Conservation (phyloP, 1,140 invertebrate genomes). For the Tetragnatha versicolor region DNA sequence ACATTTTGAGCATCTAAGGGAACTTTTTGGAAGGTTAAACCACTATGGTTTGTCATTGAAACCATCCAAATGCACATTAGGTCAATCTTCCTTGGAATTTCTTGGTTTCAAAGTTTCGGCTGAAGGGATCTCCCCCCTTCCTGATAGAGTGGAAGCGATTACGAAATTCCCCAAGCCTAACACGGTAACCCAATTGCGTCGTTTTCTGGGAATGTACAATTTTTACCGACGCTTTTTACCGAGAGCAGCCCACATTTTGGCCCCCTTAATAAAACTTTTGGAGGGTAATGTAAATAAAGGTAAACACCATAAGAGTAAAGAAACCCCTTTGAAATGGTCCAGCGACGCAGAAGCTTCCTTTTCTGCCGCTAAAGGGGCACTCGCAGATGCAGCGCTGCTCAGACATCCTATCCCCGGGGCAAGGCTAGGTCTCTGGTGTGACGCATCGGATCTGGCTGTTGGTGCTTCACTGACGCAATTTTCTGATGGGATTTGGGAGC, state of each 20-base stretch:
- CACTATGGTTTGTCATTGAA: conserved; percentile 61
- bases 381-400: conserved; percentile 54
- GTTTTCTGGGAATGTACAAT: conserved; percentile 63
- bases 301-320: neutral
- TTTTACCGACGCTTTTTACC: conserved; percentile 60
- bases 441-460: conserved; percentile 41
- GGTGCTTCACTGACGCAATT: conserved; percentile 49
- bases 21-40: conserved; percentile 61
- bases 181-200: conserved; percentile 60
- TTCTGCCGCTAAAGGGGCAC: conserved; percentile 61
- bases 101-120: conserved; percentile 25
- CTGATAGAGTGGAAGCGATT: conserved; percentile 30
- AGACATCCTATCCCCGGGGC: conserved; percentile 36
- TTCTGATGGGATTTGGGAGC: neutral
- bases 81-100: conserved; percentile 2
- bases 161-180: conserved; percentile 57
- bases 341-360: conserved; percentile 60
- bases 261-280: neutral
- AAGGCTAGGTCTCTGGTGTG: conserved; percentile 33
- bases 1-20: conserved; percentile 62
- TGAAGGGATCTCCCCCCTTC: conserved; percentile 23
- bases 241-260: conserved; percentile 18
- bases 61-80: conserved; percentile 51
- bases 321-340: conserved; percentile 25
- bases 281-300: neutral